These are phyloP conservation scores for Drosophila erecta DNA, from an alignment of 1,140 invertebrate species.

Conservation along the genomic window DNA sequence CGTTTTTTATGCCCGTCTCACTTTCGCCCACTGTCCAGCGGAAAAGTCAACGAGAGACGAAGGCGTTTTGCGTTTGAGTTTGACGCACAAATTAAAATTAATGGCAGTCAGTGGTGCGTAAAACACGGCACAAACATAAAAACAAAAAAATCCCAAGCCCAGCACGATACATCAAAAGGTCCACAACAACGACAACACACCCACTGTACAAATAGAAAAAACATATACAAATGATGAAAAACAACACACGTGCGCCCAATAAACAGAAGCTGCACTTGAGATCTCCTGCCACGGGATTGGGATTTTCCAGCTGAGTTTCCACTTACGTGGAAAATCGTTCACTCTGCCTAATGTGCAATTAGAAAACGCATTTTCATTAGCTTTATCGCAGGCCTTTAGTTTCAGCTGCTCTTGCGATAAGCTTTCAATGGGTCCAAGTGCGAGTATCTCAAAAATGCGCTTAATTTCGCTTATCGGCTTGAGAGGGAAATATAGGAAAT, in stretches of 20 bases:
- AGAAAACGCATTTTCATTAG: constrained; percentile 84
- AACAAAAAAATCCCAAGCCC: constrained; percentile 26
- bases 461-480: constrained; percentile 59
- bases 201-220: constrained; percentile 10
- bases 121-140: constrained; percentile 50
- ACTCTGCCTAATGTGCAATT: constrained; percentile 84
- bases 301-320: constrained; percentile 25
- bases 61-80: constrained; percentile 58
- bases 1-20: constrained; percentile 7
- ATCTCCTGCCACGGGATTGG: constrained; percentile 20
- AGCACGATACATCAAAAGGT: constrained; percentile 69
- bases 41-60: constrained; percentile 52
- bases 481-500: constrained; percentile 17
- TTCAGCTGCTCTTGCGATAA: constrained; percentile 67
- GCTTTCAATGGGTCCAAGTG: constrained; percentile 59
- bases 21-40: constrained; percentile 27
- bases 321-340: constrained; percentile 72
- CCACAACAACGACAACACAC: constrained; percentile 37
- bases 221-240: constrained; percentile 14
- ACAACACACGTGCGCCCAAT: constrained; percentile 46
- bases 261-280: constrained; percentile 83
- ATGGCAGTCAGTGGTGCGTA: constrained; percentile 77
- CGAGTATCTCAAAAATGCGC: constrained; percentile 51
- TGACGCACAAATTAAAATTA: constrained; percentile 81
- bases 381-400: constrained; percentile 79